These are phyloP conservation scores for Pangasius djambal DNA, from an alignment of 2,797 vertebrate genomes.

Conservation along the genomic window DNA sequence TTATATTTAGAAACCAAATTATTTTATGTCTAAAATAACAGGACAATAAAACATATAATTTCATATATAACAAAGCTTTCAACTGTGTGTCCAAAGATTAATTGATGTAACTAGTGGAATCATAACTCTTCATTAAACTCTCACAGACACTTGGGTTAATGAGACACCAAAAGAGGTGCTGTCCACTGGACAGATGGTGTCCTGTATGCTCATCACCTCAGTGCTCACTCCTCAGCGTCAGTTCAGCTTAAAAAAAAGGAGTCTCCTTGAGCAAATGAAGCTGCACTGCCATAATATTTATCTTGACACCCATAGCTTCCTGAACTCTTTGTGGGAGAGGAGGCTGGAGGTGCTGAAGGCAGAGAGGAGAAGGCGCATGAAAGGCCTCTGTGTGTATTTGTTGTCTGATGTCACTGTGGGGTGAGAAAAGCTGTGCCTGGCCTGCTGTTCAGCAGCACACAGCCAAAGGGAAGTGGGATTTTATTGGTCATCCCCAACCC, in stretches of 20 bases:
- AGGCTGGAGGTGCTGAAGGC: constrained; percentile 53
- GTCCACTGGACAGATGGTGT: constrained; percentile 56
- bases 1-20: background rate
- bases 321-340: constrained; percentile 54
- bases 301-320: constrained; percentile 65
- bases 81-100: constrained; percentile 20
- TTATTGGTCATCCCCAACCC: constrained; percentile 44
- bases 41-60: background rate
- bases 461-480: constrained; percentile 51
- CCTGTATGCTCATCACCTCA: constrained; percentile 49
- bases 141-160: constrained; percentile 10
- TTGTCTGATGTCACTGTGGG: constrained; percentile 57
- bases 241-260: constrained; percentile 26
- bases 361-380: constrained; percentile 47
- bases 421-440: constrained; percentile 54
- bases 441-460: constrained; percentile 57
- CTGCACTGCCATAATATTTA: constrained; percentile 64
- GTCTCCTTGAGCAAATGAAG: constrained; percentile 60
- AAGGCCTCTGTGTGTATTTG: constrained; percentile 63
- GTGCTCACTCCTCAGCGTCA: constrained; percentile 31
- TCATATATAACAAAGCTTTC: background rate
- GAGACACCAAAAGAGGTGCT: constrained; percentile 43
- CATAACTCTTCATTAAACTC: constrained; percentile 49
- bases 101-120: constrained; percentile 30
- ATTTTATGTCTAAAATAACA: background rate